Evolutionary conservation across 2,113 vertebrate species (phyloP).

Genomic region (Pseudorectes ferrugineus): DNA sequence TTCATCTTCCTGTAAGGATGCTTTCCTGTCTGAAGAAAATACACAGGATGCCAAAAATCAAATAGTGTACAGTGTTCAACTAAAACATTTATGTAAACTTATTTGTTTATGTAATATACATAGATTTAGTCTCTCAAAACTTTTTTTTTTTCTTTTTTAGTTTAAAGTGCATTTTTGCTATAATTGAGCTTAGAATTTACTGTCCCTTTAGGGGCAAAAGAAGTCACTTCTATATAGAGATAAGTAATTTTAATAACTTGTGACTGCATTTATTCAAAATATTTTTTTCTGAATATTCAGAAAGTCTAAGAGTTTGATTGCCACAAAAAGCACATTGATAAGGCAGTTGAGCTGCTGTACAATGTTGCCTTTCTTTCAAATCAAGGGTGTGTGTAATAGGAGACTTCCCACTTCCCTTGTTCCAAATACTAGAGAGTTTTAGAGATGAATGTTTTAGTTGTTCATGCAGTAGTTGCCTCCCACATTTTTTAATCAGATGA

Average conservation of each 20-base stretch:
- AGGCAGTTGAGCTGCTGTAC: not conserved
- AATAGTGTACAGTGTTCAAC: not conserved
- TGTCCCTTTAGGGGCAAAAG: not conserved
- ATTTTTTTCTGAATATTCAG: not conserved
- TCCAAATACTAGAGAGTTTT: not conserved
- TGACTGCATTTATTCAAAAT: not conserved
- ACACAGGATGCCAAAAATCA: not conserved
- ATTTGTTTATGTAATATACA: not conserved
- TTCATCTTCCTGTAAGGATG: not conserved
- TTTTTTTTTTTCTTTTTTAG: rapidly evolving
- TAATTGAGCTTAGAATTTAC: not conserved
- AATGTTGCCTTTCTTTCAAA: not conserved
- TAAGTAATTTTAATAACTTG: not conserved
- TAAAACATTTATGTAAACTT: not conserved
- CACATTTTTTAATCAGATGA: not conserved
- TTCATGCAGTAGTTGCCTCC: not conserved
- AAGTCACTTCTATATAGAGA: not conserved
- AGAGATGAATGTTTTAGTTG: not conserved
- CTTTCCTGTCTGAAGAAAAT: not conserved
- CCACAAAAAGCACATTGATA: not conserved
- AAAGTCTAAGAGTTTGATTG: not conserved
- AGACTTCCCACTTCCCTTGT: not conserved
- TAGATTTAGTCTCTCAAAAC: not conserved
- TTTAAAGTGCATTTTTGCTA: not conserved
- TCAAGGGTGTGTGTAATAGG: not conserved